Conservation (phyloP, 2,888 invertebrate species). For the Teleogryllus oceanicus region DNA sequence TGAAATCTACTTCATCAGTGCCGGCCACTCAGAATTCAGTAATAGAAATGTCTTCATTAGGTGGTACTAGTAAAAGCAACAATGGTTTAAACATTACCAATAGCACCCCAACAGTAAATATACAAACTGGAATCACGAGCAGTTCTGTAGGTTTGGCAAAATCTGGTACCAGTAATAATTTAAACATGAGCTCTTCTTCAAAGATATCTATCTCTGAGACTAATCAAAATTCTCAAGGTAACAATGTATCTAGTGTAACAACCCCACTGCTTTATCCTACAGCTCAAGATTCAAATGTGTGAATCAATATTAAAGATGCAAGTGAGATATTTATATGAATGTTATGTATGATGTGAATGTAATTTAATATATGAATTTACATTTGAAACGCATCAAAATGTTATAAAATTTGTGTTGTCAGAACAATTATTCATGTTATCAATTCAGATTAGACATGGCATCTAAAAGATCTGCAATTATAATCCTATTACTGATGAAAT, state of each 20-base stretch:
- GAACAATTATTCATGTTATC: neutral
- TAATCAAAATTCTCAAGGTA: neutral
- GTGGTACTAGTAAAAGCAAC: neutral
- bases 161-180: neutral
- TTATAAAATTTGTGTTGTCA: neutral
- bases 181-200: neutral
- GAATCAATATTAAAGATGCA: neutral
- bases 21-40: neutral
- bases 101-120: neutral
- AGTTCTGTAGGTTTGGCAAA: neutral
- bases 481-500: neutral
- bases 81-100: neutral
- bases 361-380: slow-evolving; percentile 2
- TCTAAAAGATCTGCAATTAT: neutral
- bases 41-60: neutral
- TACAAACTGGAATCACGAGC: neutral
- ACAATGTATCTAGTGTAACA: neutral
- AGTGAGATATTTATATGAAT: neutral
- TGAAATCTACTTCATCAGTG: neutral
- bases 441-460: neutral
- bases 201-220: neutral
- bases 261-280: neutral
- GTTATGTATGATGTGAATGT: neutral
- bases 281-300: neutral
- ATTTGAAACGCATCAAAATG: neutral